A percentile compares a stretch with the other conserved stretches of the same genome.
Conservation (phyloP, 2,888 invertebrate genomes). For the Sylvicola fuscatus region DNA sequence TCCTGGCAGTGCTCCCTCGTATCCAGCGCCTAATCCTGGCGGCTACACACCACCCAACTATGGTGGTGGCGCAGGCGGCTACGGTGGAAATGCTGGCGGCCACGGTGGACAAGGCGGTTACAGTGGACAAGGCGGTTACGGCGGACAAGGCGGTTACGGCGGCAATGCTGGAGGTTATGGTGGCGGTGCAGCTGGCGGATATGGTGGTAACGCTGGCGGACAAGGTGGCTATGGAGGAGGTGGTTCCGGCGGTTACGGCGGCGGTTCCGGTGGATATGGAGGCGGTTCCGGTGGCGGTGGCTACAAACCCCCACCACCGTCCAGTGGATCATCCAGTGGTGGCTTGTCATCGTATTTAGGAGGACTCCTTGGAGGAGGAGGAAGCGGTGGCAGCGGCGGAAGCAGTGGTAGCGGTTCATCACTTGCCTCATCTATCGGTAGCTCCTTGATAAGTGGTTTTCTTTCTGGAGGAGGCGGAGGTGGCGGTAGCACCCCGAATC, state of each 20-base stretch:
- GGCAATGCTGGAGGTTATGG: constrained; percentile 1
- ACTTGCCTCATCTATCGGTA: background rate
- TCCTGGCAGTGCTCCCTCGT: constrained; percentile 15
- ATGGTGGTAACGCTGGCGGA: background rate
- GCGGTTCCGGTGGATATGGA: constrained; percentile 1
- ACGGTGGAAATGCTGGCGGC: constrained; percentile 4
- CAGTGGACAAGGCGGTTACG: constrained; percentile 12
- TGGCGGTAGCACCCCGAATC: background rate
- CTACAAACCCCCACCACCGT: background rate
- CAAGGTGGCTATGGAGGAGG: constrained; percentile 2
- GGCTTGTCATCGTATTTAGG: background rate
- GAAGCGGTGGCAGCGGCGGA: constrained; percentile 3
- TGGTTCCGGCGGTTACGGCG: constrained; percentile 1
- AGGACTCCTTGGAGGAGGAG: background rate
- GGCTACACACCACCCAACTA: constrained; percentile 15
- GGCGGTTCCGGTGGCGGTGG: background rate
- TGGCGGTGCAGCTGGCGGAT: constrained; percentile 8
- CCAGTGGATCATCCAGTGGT: background rate
- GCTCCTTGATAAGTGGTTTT: background rate
- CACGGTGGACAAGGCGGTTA: constrained; percentile 5
- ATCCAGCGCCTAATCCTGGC: constrained; percentile 13
- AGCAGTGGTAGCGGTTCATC: constrained; percentile 2
- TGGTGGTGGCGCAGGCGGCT: constrained; percentile 8
- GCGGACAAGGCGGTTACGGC: constrained; percentile 8
- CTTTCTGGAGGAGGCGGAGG: constrained; percentile 5